Evolutionary conservation across 2,113 vertebrate genomes (phyloP).

Genomic region (Lepus timidus): DNA sequence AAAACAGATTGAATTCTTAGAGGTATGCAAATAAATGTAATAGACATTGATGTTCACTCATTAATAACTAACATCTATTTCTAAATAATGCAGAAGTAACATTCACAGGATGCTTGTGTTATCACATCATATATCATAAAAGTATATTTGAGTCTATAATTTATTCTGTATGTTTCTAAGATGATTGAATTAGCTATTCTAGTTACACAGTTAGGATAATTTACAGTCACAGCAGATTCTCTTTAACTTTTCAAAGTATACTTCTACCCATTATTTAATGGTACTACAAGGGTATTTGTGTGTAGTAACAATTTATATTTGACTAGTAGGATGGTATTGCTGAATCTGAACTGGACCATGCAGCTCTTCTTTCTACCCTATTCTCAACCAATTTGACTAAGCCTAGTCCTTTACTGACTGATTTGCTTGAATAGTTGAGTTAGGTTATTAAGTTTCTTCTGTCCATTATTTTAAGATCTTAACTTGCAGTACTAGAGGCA

Average conservation of each 20-base stretch:
- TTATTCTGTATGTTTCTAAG: neutral
- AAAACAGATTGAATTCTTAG: neutral
- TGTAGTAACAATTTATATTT: neutral
- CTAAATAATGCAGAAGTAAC: neutral
- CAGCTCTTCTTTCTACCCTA: neutral
- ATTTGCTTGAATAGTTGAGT: neutral
- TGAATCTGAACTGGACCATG: neutral
- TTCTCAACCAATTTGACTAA: neutral
- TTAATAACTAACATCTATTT: neutral
- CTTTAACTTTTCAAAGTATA: neutral
- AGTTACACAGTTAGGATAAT: neutral
- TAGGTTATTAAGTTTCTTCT: neutral
- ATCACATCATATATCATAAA: neutral
- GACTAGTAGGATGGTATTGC: neutral
- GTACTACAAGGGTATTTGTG: neutral
- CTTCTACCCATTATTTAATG: neutral
- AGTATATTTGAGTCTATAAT: neutral
- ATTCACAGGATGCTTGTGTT: neutral
- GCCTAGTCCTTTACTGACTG: neutral
- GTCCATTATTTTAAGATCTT: constrained; percentile 4
- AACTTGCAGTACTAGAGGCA: neutral
- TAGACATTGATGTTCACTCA: neutral
- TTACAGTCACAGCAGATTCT: neutral
- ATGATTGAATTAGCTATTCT: neutral
- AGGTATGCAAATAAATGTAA: neutral